These are phyloP conservation scores for Cephus rjabovi DNA, from an alignment of 2,888 invertebrate genomes.

Conservation along the genomic window DNA sequence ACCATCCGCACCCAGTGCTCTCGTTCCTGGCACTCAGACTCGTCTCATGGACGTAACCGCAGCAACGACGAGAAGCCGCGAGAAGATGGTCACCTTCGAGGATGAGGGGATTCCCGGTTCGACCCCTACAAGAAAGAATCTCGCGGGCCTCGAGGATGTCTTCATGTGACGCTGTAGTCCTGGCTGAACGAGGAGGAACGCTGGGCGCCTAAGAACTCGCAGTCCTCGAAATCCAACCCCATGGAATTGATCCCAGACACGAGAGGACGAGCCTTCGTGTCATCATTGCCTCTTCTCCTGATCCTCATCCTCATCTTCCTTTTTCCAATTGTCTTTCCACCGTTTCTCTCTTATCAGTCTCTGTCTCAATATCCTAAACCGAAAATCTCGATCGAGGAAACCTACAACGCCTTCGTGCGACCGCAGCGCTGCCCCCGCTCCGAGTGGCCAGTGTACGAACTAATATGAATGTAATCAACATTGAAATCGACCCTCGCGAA, in stretches of 20 bases:
- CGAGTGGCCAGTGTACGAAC: background rate
- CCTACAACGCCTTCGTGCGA: background rate
- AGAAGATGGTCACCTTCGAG: constrained; percentile 86
- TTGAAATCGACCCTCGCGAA: background rate
- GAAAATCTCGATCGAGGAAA: background rate
- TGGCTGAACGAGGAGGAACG: constrained; percentile 15
- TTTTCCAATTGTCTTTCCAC: background rate
- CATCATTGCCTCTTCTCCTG: background rate
- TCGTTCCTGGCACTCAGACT: constrained; percentile 46
- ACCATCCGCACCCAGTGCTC: constrained; percentile 33
- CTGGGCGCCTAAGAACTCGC: background rate
- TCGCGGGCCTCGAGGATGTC: constrained; percentile 74
- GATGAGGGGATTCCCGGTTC: constrained; percentile 70
- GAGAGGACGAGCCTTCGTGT: background rate
- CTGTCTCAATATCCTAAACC: background rate
- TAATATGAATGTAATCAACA: background rate
- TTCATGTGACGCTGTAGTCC: constrained; percentile 79
- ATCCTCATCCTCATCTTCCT: background rate
- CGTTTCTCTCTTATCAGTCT: background rate
- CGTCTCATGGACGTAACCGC: constrained; percentile 33
- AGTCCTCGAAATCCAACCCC: background rate
- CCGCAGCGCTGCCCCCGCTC: background rate
- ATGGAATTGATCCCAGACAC: background rate
- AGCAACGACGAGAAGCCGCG: constrained; percentile 69
- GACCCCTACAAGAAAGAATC: constrained; percentile 59